Evolutionary conservation across 2,888 invertebrate genomes (phyloP).

Genomic region (Epinotia brunnichana): DNA sequence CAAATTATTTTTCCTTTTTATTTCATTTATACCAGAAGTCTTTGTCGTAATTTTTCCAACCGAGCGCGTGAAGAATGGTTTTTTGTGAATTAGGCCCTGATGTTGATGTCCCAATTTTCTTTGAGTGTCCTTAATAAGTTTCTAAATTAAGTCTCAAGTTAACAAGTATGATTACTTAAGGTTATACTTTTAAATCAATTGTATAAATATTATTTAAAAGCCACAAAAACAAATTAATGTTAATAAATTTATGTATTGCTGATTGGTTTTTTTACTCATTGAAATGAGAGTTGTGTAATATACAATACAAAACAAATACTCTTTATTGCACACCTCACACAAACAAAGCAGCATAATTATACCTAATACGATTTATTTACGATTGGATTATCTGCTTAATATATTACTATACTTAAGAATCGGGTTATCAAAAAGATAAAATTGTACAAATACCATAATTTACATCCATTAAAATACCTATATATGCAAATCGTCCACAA

Average conservation of each 20-base stretch:
- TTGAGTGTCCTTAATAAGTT: constrained; percentile 22
- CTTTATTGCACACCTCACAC: too few relatives aligned
- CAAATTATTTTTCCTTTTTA: constrained; percentile 54
- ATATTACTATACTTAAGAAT: background rate
- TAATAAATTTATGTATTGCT: too few relatives aligned
- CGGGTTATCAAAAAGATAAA: background rate
- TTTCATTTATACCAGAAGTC: constrained; percentile 38
- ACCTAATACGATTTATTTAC: too few relatives aligned
- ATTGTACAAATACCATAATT: background rate
- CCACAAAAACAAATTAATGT: too few relatives aligned
- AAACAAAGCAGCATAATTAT: too few relatives aligned
- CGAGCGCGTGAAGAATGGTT: constrained; percentile 34
- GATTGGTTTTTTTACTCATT: too few relatives aligned
- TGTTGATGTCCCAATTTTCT: constrained; percentile 38
- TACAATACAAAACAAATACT: too few relatives aligned
- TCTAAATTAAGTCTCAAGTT: background rate
- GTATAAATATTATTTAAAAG: too few relatives aligned
- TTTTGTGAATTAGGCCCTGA: constrained; percentile 22
- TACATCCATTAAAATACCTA: too few relatives aligned
- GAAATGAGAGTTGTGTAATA: too few relatives aligned
- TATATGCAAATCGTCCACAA: background rate
- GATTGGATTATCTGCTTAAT: background rate
- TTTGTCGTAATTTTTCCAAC: constrained; percentile 40
- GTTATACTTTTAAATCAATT: background rate
- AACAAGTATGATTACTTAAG: background rate